Conservation (phyloP, 2,888 invertebrate genomes). For the Tetropium fuscum region DNA sequence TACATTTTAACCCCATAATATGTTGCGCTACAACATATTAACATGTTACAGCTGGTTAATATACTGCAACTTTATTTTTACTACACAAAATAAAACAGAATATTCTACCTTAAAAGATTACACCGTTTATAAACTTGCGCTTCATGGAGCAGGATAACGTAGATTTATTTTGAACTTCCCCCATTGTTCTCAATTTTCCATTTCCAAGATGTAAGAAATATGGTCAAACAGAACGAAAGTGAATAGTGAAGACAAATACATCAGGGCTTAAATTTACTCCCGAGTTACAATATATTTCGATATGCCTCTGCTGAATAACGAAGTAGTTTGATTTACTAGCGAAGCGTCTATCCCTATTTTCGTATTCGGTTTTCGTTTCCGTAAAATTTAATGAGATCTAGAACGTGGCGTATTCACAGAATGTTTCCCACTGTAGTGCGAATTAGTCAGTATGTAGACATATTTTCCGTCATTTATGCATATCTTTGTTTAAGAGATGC, state of each 20-base stretch:
- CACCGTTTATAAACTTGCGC: conserved; percentile 30
- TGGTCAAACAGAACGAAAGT: conserved; percentile 29
- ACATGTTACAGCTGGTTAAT: too few relatives aligned
- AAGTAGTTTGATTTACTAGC: conserved; percentile 29
- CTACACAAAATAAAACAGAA: conserved; percentile 25
- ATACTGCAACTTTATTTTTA: too few relatives aligned
- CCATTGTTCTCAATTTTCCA: conserved; percentile 38
- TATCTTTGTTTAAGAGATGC: too few relatives aligned
- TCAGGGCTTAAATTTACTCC: conserved; percentile 1
- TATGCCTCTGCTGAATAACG: conserved; percentile 29
- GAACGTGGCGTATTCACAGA: too few relatives aligned
- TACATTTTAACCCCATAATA: too few relatives aligned
- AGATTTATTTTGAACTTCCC: conserved; percentile 33
- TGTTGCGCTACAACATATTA: too few relatives aligned
- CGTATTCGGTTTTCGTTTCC: conserved; percentile 4
- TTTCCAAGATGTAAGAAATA: conserved; percentile 36
- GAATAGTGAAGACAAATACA: conserved; percentile 11
- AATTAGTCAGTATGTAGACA: too few relatives aligned
- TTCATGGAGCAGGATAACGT: conserved; percentile 28
- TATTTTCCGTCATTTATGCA: too few relatives aligned
- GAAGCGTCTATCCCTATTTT: neutral
- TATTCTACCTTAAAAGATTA: conserved; percentile 37
- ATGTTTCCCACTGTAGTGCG: too few relatives aligned
- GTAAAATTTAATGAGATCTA: conserved; percentile 1
- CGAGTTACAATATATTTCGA: conserved; percentile 6